These are phyloP conservation scores for Melieria crassipennis DNA, from an alignment of 2,888 invertebrate species.

Conservation along the genomic window DNA sequence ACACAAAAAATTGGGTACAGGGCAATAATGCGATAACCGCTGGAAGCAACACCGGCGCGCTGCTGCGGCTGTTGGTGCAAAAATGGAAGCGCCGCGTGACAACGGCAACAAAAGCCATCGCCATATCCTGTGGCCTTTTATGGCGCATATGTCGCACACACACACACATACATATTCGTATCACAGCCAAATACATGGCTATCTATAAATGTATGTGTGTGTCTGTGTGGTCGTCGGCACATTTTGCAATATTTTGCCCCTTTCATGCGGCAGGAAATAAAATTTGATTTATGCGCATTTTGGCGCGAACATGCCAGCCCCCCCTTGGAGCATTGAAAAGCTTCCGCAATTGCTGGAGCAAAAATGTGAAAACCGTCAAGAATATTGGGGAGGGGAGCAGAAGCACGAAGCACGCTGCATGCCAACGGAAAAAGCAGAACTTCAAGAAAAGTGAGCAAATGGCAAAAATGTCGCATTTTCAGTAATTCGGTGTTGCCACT, in stretches of 20 bases:
- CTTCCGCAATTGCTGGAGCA: too few relatives aligned
- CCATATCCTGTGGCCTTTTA: not conserved
- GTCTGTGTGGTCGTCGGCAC: not conserved
- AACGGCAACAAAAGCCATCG: conserved; percentile 35
- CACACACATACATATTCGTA: not conserved
- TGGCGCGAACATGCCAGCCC: conserved; percentile 12
- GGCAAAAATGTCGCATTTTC: too few relatives aligned
- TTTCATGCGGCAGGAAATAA: conserved; percentile 27
- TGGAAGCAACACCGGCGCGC: not conserved
- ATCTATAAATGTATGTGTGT: not conserved
- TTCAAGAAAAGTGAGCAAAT: too few relatives aligned
- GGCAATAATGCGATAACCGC: conserved; percentile 9
- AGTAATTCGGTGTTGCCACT: too few relatives aligned
- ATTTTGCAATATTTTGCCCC: conserved; percentile 31
- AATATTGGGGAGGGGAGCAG: too few relatives aligned
- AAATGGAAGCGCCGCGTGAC: conserved; percentile 23
- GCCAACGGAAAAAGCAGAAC: too few relatives aligned
- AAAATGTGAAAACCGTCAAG: too few relatives aligned
- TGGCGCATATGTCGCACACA: not conserved
- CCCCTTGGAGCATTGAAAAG: too few relatives aligned
- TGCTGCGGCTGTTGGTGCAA: conserved; percentile 16
- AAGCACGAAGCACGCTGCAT: too few relatives aligned
- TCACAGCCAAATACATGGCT: not conserved
- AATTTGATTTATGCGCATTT: conserved; percentile 27
- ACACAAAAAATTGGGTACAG: conserved; percentile 2